These are phyloP conservation scores for Muscicapa striata DNA, from an alignment of 2,797 vertebrate species.

Conservation along the genomic window DNA sequence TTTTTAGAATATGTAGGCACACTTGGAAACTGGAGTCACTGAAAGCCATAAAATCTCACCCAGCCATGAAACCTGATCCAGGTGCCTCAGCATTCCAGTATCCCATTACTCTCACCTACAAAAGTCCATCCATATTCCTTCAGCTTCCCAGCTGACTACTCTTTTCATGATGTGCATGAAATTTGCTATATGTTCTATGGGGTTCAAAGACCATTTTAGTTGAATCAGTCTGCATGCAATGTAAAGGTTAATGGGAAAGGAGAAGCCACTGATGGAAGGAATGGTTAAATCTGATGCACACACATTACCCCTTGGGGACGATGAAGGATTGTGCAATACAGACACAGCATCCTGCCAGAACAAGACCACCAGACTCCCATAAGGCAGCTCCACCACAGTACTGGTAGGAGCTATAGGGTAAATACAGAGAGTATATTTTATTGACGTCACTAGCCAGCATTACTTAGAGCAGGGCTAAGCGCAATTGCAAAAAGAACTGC, in stretches of 20 bases:
- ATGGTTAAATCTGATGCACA: background rate
- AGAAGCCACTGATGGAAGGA: background rate
- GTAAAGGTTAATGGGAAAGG: background rate
- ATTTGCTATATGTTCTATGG: background rate
- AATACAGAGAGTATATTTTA: slow-evolving; percentile 16
- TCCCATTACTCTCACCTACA: background rate
- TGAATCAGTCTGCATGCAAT: background rate
- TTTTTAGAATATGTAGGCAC: background rate
- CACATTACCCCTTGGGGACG: background rate
- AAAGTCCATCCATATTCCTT: background rate
- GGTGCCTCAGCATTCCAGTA: background rate
- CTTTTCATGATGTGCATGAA: background rate
- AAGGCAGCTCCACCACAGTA: background rate
- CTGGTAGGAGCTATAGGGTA: background rate
- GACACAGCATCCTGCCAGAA: background rate
- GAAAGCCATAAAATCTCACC: background rate
- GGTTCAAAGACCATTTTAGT: background rate
- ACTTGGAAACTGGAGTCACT: background rate
- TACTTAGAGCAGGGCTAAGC: slow-evolving; percentile 46
- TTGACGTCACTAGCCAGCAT: slow-evolving; percentile 32
- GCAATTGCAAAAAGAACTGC: slow-evolving; percentile 44
- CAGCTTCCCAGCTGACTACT: background rate
- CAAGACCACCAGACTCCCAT: background rate
- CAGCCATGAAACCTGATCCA: background rate
- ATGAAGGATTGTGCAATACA: background rate